phyloP scores from a whole-genome alignment of 2,888 invertebrate genomes.

The Phlogophora meticulosa region DNA sequence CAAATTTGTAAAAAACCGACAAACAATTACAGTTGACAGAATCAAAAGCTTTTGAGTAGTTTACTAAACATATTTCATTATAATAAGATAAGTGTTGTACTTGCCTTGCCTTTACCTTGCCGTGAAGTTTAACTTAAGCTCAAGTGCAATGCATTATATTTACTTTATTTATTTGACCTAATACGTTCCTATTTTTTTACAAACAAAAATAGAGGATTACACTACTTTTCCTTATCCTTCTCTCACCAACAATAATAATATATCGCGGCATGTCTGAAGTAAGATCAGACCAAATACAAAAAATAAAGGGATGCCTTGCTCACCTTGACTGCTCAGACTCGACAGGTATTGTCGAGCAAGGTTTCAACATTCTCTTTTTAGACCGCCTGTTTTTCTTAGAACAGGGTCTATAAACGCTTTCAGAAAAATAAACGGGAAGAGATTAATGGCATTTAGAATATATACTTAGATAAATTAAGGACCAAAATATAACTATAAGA shows the following conservation, averaged over 20 bases:
- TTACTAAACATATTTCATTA: not conserved
- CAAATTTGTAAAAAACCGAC: not conserved
- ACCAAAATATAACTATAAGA: too few relatives aligned
- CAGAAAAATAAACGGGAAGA: not conserved
- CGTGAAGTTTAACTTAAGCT: not conserved
- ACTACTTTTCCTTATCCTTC: not conserved
- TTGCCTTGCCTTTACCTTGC: not conserved
- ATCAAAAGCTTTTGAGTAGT: not conserved
- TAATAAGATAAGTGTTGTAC: not conserved
- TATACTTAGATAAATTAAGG: too few relatives aligned
- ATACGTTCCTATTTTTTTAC: too few relatives aligned
- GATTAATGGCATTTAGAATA: not conserved
- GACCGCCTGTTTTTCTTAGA: conserved; percentile 4
- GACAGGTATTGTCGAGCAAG: conserved; percentile 33
- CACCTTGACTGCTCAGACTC: conserved; percentile 39
- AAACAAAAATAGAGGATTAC: not conserved
- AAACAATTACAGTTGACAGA: not conserved
- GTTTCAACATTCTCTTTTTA: conserved; percentile 14
- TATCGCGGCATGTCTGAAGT: not conserved
- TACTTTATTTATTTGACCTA: too few relatives aligned
- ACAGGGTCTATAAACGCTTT: not conserved
- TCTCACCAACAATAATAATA: conserved; percentile 1
- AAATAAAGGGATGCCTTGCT: conserved; percentile 37
- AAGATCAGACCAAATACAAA: conserved; percentile 13
- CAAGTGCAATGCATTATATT: not conserved